Evolutionary conservation across 2,888 invertebrate genomes (phyloP).

Genomic region (Macaria notata): DNA sequence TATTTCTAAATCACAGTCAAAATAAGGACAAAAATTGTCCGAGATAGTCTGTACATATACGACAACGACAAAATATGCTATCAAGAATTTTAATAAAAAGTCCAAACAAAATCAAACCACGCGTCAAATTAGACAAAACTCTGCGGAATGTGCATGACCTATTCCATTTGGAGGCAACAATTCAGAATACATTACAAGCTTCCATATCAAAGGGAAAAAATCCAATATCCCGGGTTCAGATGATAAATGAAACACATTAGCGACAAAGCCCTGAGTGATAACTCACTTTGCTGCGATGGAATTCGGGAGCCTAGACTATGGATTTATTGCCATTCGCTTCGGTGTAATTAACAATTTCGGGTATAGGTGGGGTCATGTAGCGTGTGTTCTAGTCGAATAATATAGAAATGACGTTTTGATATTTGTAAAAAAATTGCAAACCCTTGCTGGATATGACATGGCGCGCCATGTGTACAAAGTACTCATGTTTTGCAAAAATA

Average conservation of each 20-base stretch:
- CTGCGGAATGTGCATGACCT: constrained; percentile 23
- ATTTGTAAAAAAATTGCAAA: no score
- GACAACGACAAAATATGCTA: no score
- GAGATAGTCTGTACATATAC: no score
- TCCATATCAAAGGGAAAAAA: constrained; percentile 50
- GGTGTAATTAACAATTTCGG: not conserved
- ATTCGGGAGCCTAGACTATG: constrained; percentile 20
- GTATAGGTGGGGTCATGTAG: no score
- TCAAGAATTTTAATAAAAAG: not conserved
- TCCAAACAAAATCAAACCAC: not conserved
- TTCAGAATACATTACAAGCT: constrained; percentile 34
- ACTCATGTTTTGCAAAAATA: no score
- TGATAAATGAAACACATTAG: constrained; percentile 69
- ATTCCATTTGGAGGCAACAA: constrained; percentile 30
- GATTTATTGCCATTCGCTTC: constrained; percentile 23
- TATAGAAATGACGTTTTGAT: no score
- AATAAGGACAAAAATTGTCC: no score
- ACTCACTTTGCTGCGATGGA: constrained; percentile 29
- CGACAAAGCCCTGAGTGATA: constrained; percentile 44
- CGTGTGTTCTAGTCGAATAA: no score
- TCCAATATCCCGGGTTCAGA: constrained; percentile 56
- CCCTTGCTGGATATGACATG: no score
- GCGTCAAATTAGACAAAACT: constrained; percentile 24
- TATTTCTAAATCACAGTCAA: no score
- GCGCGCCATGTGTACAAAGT: no score